These are phyloP conservation scores for Hylia prasina DNA, from an alignment of 2,113 vertebrate species.

Conservation along the genomic window DNA sequence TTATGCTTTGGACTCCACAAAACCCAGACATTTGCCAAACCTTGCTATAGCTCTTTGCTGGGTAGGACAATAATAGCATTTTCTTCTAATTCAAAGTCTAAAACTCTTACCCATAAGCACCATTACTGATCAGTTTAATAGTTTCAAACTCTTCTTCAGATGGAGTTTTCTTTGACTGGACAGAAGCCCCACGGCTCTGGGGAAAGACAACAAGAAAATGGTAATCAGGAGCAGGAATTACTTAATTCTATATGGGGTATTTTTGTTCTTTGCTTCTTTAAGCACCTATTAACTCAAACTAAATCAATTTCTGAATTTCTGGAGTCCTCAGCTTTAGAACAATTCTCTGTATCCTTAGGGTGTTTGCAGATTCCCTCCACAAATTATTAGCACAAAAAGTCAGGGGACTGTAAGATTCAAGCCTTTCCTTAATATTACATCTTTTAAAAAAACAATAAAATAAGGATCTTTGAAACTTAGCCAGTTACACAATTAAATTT, in stretches of 20 bases:
- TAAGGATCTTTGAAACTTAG: not conserved
- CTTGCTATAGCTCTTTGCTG: not conserved
- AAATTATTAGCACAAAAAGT: not conserved
- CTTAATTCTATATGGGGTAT: not conserved
- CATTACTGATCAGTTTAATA: conserved; percentile 98
- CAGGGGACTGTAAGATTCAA: not conserved
- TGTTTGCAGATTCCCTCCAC: not conserved
- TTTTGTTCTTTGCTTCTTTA: not conserved
- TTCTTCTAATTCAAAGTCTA: not conserved
- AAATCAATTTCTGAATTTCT: not conserved
- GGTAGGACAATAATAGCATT: not conserved
- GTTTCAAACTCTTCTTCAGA: conserved; percentile 96
- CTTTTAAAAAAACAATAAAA: not conserved
- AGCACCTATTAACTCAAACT: not conserved
- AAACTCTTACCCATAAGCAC: conserved; percentile 87
- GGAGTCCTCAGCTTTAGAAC: not conserved
- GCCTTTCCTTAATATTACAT: not conserved
- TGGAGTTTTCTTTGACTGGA: conserved; percentile 85
- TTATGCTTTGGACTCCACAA: not conserved
- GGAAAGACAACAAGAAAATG: not conserved
- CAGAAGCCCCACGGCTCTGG: conserved; percentile 77
- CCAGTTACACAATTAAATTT: not conserved
- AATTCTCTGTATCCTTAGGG: not conserved
- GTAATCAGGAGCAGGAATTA: not conserved
- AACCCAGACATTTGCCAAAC: not conserved